Evolutionary conservation across 2,797 vertebrate genomes (phyloP), one percentile per base, ranked within the genome.

Genomic region (Alexandromys oeconomus): DNA sequence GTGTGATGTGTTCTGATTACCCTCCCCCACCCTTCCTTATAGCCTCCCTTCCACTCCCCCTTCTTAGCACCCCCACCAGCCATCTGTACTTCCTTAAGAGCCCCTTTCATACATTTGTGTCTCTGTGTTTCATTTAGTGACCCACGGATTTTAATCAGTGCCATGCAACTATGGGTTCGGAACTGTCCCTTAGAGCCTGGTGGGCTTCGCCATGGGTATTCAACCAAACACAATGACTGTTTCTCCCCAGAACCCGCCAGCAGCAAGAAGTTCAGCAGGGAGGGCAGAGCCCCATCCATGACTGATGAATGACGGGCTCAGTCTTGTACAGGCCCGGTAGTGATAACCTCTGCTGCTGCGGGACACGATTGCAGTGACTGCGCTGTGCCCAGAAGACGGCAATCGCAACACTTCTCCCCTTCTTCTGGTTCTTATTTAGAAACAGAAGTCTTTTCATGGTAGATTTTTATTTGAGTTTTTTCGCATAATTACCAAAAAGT

Each of bases 371-470:
- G 84, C 51, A 31, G 27, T 71, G 8, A 0, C 67, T 15, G 14
- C 4, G n/a, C 27, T 57, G n/a, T 40, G n/a, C 67, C 51, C 69
- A 69, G 15, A 73, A 31, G 69, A 31, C 1, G 6, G 51, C 85
- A 31, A 6, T 31, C 7, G 27, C 69, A 73, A 2, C 8, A 13
- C 34, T 40, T 57, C 48, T 31, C 51, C 85, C 51, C 73, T 21
- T 21, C n/a, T 59, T 73, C 85, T 31, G 15, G 5, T 21, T 73
- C n/a, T 31, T 40, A 40, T 34, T 11, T 13, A 51, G 23, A 15
- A 29, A 46, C 51, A 67, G 76, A 79, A 95, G 95, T 87, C 79
- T 85, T 94, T 93, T 95, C 93, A 97, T 76, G 17, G 48, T 25
- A 87, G 67, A n/a, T 87, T 86, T 93, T 69, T 1, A 21, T 96